These are phyloP conservation scores for Gerris lacustris DNA, from an alignment of 2,888 invertebrate genomes.

Conservation along the genomic window DNA sequence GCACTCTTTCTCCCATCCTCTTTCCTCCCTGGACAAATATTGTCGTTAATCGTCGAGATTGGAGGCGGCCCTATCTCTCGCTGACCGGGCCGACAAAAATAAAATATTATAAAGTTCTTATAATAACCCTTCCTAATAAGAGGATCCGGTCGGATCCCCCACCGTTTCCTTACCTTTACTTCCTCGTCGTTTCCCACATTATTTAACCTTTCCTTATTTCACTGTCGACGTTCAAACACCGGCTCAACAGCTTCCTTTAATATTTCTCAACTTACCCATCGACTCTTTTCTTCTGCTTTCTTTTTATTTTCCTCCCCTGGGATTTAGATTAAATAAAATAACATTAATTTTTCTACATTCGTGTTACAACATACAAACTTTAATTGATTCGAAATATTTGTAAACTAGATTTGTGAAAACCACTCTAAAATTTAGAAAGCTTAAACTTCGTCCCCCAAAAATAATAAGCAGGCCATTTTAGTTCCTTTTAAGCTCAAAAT, in stretches of 20 bases:
- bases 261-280: conserved; percentile 16
- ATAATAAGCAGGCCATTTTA: too few relatives aligned
- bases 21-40: conserved; percentile 22
- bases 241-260: conserved; percentile 20
- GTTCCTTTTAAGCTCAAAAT: too few relatives aligned
- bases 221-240: conserved; percentile 17
- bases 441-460: too few relatives aligned
- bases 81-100: background rate
- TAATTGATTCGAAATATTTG: too few relatives aligned
- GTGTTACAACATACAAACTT: too few relatives aligned
- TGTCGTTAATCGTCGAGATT: conserved; percentile 28
- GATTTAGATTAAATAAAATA: too few relatives aligned
- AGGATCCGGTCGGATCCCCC: background rate
- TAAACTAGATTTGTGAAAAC: too few relatives aligned
- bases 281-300: too few relatives aligned
- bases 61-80: conserved; percentile 34
- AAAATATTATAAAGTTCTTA: background rate
- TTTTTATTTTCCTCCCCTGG: too few relatives aligned
- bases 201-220: conserved; percentile 38
- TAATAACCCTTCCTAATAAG: background rate
- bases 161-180: background rate
- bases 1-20: background rate
- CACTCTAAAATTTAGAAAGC: too few relatives aligned
- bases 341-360: too few relatives aligned
- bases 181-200: background rate